A percentile compares a stretch with the other conserved stretches of the same genome.
Conservation (phyloP, 2,797 vertebrate species). For the Lacerta bilineata region DNA sequence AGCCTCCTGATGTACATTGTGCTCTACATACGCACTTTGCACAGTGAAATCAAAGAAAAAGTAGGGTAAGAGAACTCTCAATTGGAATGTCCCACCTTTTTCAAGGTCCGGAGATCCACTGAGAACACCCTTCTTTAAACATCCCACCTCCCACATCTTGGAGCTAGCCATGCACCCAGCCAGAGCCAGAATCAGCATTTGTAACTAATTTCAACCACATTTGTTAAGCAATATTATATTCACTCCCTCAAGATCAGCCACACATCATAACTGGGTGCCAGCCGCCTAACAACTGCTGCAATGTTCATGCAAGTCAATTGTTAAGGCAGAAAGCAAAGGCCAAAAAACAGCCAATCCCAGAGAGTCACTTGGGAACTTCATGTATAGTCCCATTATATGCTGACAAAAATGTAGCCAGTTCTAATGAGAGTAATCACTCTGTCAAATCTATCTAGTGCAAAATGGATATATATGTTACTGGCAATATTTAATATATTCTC, state of each 20-base stretch:
- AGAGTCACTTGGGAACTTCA: not conserved
- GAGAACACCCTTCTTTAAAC: not conserved
- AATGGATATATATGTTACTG: constrained; percentile 21
- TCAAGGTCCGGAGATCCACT: not conserved
- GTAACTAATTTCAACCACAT: not conserved
- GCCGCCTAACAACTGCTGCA: not conserved
- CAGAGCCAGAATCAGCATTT: not conserved
- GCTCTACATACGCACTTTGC: too few species aligned
- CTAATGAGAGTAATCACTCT: constrained; percentile 37
- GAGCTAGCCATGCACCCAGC: not conserved
- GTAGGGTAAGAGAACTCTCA: not conserved
- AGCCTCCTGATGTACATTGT: too few species aligned
- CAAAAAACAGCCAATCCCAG: constrained; percentile 4
- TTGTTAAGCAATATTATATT: not conserved
- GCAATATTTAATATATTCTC: constrained; percentile 28
- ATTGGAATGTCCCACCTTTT: not conserved
- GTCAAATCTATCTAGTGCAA: constrained; percentile 9
- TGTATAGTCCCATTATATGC: constrained; percentile 19
- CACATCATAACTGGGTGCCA: constrained; percentile 15
- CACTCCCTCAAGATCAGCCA: not conserved
- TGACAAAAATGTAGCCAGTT: constrained; percentile 27
- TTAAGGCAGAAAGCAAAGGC: constrained; percentile 34
- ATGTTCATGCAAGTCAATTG: not conserved
- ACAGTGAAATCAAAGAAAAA: not conserved
- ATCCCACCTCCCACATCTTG: not conserved